These are phyloP conservation scores for Planiliza haematocheilus DNA, from an alignment of 2,113 vertebrate genomes.

Conservation along the genomic window DNA sequence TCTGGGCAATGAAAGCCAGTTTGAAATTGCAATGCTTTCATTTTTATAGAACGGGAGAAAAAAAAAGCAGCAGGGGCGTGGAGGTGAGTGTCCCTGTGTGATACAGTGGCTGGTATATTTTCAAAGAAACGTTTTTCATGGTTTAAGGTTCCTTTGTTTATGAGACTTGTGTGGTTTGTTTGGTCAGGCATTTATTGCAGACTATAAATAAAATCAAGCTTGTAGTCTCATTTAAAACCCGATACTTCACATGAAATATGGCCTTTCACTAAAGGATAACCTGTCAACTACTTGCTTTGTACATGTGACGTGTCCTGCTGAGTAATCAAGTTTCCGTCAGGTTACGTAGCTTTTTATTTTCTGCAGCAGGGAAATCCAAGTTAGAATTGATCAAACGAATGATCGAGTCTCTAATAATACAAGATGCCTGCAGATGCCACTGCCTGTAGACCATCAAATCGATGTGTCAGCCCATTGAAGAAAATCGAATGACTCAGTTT, in stretches of 20 bases:
- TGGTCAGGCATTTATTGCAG: not conserved
- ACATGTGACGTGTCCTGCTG: too few relatives aligned
- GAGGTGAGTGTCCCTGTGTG: constrained; percentile 26
- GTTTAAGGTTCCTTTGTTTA: constrained; percentile 25
- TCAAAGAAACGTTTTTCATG: constrained; percentile 4
- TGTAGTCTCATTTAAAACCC: not conserved
- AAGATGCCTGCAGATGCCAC: not conserved
- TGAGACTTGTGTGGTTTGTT: not conserved
- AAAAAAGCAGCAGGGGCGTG: constrained; percentile 3
- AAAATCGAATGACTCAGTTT: constrained; percentile 62
- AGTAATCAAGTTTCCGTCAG: not conserved
- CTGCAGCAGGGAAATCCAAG: not conserved
- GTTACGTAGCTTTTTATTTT: not conserved
- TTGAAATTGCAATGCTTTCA: constrained; percentile 52
- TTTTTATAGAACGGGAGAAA: constrained; percentile 49
- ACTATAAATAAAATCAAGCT: not conserved
- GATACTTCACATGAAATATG: not conserved
- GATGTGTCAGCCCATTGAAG: constrained; percentile 38
- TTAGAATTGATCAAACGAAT: not conserved
- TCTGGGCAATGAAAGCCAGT: constrained; percentile 50
- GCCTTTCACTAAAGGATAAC: not conserved
- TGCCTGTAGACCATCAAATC: constrained; percentile 40
- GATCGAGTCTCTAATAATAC: constrained; percentile 2
- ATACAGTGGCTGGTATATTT: constrained; percentile 9
- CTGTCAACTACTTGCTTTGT: too few relatives aligned